Evolutionary conservation across 2,888 invertebrate species (phyloP).

Genomic region (Sarcophaga rosellei): DNA sequence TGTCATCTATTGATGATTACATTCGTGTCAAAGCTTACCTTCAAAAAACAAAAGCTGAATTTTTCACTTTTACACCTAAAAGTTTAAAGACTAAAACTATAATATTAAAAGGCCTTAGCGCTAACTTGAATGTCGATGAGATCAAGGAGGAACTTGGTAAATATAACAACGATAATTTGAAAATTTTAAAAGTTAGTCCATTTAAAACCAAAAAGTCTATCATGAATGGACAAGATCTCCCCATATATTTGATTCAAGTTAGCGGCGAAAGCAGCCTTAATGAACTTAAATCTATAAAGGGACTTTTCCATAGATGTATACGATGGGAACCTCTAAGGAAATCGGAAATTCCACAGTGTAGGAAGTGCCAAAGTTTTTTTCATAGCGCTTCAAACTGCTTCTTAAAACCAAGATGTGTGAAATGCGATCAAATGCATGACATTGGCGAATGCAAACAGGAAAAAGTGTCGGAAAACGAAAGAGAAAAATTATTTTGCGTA

Average conservation of each 20-base stretch:
- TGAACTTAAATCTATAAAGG: neutral
- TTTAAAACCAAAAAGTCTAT: neutral
- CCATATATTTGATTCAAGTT: conserved; percentile 39
- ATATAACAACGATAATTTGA: too few relatives aligned
- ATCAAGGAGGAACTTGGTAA: too few relatives aligned
- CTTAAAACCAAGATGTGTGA: too few relatives aligned
- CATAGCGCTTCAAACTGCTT: too few relatives aligned
- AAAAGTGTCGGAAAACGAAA: conserved; percentile 11
- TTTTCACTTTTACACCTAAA: too few relatives aligned
- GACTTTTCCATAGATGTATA: conserved; percentile 18
- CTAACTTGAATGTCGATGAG: too few relatives aligned
- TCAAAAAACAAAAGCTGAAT: too few relatives aligned
- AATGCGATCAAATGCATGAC: conserved; percentile 26
- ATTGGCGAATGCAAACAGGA: conserved; percentile 6
- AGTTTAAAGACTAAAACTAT: too few relatives aligned
- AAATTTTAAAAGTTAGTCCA: neutral
- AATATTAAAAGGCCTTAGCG: too few relatives aligned
- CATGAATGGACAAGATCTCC: neutral
- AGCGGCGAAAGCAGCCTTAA: conserved; percentile 29
- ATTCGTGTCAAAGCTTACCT: too few relatives aligned
- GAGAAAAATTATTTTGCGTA: conserved; percentile 38
- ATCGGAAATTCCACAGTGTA: conserved; percentile 35
- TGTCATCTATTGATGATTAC: too few relatives aligned
- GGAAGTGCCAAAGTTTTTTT: neutral
- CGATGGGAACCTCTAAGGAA: conserved; percentile 32